Conservation (phyloP, 37 sponge, comb jelly and placozoan species). For the Cliona cf. orientalis region DNA sequence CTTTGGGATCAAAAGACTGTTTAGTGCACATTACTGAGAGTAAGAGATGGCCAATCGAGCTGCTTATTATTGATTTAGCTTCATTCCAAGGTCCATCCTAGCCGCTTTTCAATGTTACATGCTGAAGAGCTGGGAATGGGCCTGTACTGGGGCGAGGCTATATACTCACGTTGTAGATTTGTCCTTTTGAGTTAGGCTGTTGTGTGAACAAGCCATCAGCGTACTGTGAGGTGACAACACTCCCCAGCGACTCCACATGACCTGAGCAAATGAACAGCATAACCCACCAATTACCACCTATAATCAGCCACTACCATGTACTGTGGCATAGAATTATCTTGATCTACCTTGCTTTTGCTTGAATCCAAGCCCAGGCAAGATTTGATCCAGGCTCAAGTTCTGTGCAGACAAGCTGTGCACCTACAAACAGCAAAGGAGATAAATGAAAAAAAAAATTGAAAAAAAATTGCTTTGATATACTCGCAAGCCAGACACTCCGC, state of each 20-base stretch:
- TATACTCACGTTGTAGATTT: constrained; percentile 66
- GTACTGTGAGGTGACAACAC: constrained; percentile 56
- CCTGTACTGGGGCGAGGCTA: no score
- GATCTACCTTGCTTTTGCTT: constrained; percentile 49
- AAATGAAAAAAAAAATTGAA: neutral
- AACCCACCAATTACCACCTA: no score
- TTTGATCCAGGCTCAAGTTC: constrained; percentile 48
- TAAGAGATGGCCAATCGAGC: no score
- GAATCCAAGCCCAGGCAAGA: constrained; percentile 69
- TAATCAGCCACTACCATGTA: no score
- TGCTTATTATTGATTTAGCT: no score
- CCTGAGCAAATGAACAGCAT: constrained; percentile 20
- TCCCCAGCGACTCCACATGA: constrained; percentile 22
- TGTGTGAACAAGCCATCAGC: constrained; percentile 57
- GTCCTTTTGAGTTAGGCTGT: constrained; percentile 35
- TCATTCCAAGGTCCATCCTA: no score
- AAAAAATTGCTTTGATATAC: neutral
- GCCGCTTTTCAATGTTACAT: no score
- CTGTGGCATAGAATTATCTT: no score
- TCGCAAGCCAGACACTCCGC: no score
- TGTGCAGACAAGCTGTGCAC: constrained; percentile 46
- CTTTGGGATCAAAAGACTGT: no score
- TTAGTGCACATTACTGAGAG: no score
- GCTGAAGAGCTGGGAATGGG: no score
- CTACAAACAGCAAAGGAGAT: constrained; percentile 4